Base-by-base conservation (phyloP, 1,140 invertebrate species). In the Leptinotarsa lineolata region DNA sequence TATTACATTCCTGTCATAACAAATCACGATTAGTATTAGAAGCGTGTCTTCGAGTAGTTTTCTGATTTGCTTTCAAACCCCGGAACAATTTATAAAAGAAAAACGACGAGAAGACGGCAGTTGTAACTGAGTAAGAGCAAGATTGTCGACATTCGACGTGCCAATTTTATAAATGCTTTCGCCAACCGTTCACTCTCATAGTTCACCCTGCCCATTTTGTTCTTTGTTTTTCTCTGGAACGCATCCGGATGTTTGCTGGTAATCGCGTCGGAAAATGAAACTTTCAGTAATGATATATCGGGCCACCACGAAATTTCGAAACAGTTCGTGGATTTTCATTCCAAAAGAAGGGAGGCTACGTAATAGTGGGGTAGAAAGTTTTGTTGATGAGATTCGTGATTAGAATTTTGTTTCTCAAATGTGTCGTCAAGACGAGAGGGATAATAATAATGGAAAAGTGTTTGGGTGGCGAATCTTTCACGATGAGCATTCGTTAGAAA, bases 121-220 rank as follows among this genome's bases (percentile, higher is more conserved):
- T 54, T 16, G 48, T 54, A 16, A 16, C 15, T 54, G n/a, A 54
- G 48, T 54, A 18, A 54, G 48, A 54, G 48, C 48, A 54, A 54
- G 48, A 54, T 54, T 54, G 48, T 54, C 16, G 48, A 54, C 48
- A 13, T 54, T 54, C 48, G 48, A 54, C 48, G 48, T 54, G 48
- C 48, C 48, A 54, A 54, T 16, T 54, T 54, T 54, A 54, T 54
- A 54, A 54, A 54, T 54, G 48, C 15, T 54, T 54, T 54, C 16
- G 48, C 48, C 48, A 54, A 54, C 16, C 48, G 15, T 54, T 15
- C 48, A 54, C 48, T 54, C 48, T 54, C 30, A 39, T 39, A 39
- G 30, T 39, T 39, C 30, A 39, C 30, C 8, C 30, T 54, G 48
- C 48, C 13, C 16, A 18, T 15, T 54, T 5, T 13, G 15, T 54